Conservation (phyloP, 2,113 vertebrate species). For the Dryoscopus gambensis region DNA sequence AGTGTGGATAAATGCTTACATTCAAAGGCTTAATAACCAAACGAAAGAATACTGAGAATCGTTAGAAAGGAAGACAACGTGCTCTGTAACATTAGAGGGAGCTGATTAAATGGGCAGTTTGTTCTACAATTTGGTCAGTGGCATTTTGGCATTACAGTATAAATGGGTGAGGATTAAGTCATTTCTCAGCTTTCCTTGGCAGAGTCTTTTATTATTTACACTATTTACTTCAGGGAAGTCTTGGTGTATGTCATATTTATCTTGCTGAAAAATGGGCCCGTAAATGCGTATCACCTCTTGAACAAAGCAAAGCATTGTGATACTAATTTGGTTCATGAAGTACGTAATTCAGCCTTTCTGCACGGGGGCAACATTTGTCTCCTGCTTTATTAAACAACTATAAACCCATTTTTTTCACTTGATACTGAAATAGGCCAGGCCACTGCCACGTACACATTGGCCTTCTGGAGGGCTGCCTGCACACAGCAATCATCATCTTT, state of each 20-base stretch:
- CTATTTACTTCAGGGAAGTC: conserved; percentile 85
- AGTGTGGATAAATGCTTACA: background rate
- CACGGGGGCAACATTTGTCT: conserved; percentile 85
- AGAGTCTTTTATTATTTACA: conserved; percentile 86
- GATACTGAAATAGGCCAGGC: conserved; percentile 70
- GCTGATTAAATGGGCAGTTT: conserved; percentile 76
- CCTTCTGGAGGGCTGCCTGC: background rate
- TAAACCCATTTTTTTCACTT: conserved; percentile 80
- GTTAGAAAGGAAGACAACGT: conserved; percentile 58
- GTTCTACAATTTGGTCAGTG: conserved; percentile 70
- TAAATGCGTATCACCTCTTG: conserved; percentile 84
- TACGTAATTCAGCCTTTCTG: conserved; percentile 89
- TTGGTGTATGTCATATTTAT: conserved; percentile 81
- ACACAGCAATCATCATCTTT: background rate
- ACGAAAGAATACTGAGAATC: conserved; percentile 39
- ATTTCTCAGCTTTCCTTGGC: conserved; percentile 88
- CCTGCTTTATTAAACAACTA: conserved; percentile 90
- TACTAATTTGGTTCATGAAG: conserved; percentile 94
- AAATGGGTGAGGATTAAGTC: conserved; percentile 83
- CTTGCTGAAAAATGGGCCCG: conserved; percentile 82
- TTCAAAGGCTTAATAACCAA: conserved; percentile 24
- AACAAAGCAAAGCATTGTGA: conserved; percentile 85
- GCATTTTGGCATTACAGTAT: conserved; percentile 69
- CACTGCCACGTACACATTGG: background rate
- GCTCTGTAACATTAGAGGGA: conserved; percentile 62